Evolutionary conservation across 1,140 invertebrate genomes (phyloP), one percentile per base, ranked within the genome.

Genomic region (Caenorhabditis briggsae): DNA sequence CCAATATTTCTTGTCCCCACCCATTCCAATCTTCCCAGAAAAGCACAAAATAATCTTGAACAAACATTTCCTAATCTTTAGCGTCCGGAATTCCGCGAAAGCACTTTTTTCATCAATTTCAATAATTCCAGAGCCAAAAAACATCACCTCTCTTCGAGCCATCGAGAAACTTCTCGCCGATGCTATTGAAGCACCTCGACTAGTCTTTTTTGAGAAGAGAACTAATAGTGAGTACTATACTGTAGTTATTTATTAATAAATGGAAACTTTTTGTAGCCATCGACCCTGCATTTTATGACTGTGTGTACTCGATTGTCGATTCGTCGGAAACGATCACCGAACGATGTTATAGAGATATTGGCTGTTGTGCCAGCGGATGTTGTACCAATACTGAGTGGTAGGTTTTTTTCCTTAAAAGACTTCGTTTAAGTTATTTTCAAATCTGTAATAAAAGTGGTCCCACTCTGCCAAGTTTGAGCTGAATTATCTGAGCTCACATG

Each of bases 321-420:
- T 65, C 50, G 55, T 46, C 83, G 43, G 18, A 82, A n/a, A 82
- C 25, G 12, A n/a, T 88, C 7, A 84, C 82, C 48, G 85, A 88
- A 65, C 82, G 46, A 50, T 88, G 88, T 46, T 87, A 87, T 33
- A 84, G 84, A 82, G 88, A 88, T 53, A 84, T 88, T 43, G 88
- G 88, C n/a, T 88, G 88, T 56, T 88, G 88, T 87, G 86, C 82
- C 11, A 88, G 41, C 41, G 84, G 65, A 43, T 88, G 88, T 61
- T 88, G 88, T 50, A 65, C 50, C 12, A 87, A 88, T 61, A 82
- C 55, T 33, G 74, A 82, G 41, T 88, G 88, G 88, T 88, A 41
- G 46, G 16, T 50, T 23, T 18, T 8, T 59, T 48, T 41, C 23
- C 25, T 2, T 53, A 59, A 1, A 84, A 11, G 9, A 18, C 33